Evolutionary conservation across 2,113 vertebrate genomes (phyloP), one percentile per base, ranked within the genome.

Genomic region (human): DNA sequence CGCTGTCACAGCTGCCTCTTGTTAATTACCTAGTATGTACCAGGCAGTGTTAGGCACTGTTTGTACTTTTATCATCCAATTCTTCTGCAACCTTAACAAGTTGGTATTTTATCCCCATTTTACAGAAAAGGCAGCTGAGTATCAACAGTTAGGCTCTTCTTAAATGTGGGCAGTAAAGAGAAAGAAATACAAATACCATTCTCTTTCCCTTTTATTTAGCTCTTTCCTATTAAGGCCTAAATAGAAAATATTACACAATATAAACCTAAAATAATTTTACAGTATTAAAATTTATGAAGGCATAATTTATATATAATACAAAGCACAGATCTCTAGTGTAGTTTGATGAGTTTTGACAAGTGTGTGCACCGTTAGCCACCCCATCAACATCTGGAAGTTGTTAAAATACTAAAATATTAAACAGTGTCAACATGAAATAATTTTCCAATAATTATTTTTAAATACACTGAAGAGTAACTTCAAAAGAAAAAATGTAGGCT

Each of bases 391-490:
- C 27, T 64, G 61, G 61, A 64, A 64, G 12, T 64, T 64, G 61
- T 64, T 64, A 32, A 64, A 30, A 64, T 30, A 64, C 61, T 30
- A 32, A 64, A 64, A 64, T 64, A 64, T 64, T 64, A 64, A 64
- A 64, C 61, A 64, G 61, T 13, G 30, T 64, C 14, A 64, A 64
- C 30, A 64, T 32, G 61, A 93, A 94, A 61, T 59, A 23, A 83
- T 88, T 96, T 95, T 55, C 22, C n/a, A 89, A 78, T 81, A 70
- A 85, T 95, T 91, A 64, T 64, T 91, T 93, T 79, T 48, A 59
- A 45, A 70, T 92, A 75, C 11, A 70, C 57, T 73, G 76, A 59
- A 57, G 79, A 86, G 79, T 55, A 59, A 76, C 43, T 55, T 75
- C 73, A 45, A 94, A 94, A 95, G 78, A 59, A 57, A 52, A 57